Evolutionary conservation across 2,113 vertebrate genomes (phyloP).

Genomic region (Apistogramma diplotaenia): DNA sequence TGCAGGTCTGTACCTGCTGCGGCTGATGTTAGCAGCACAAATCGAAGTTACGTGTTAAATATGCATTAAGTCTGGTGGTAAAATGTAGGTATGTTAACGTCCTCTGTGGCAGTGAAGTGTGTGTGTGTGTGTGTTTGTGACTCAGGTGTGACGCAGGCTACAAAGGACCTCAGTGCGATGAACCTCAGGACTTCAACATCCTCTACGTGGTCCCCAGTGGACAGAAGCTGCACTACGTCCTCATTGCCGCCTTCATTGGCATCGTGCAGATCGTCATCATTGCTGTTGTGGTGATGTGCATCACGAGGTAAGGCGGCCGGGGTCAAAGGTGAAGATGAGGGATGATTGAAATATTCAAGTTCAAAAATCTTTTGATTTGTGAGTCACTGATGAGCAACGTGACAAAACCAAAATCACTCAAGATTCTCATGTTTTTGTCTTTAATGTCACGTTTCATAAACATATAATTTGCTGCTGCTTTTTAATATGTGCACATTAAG

Average conservation of each 20-base stretch:
- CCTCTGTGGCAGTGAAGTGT: too few species aligned
- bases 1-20: slow-evolving; percentile 81
- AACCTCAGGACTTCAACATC: slow-evolving; percentile 94
- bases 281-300: slow-evolving; percentile 96
- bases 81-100: rapidly evolving
- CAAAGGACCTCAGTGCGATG: slow-evolving; percentile 90
- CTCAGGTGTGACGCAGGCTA: slow-evolving; percentile 91
- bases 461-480: too few species aligned
- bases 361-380: too few species aligned
- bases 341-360: too few species aligned
- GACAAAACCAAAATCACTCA: too few species aligned
- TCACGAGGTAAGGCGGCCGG: slow-evolving; percentile 82
- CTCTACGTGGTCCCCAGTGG: slow-evolving; percentile 96
- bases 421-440: too few species aligned
- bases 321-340: neutral
- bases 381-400: too few species aligned
- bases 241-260: slow-evolving; percentile 95
- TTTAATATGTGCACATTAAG: too few species aligned
- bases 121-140: neutral
- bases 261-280: slow-evolving; percentile 96
- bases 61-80: neutral
- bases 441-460: too few species aligned
- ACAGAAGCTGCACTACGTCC: slow-evolving; percentile 95
- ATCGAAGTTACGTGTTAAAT: neutral
- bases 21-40: rapidly evolving